Evolutionary conservation across 2,888 invertebrate species (phyloP), one percentile per base, ranked within the genome.

Genomic region (Euphydryas editha): DNA sequence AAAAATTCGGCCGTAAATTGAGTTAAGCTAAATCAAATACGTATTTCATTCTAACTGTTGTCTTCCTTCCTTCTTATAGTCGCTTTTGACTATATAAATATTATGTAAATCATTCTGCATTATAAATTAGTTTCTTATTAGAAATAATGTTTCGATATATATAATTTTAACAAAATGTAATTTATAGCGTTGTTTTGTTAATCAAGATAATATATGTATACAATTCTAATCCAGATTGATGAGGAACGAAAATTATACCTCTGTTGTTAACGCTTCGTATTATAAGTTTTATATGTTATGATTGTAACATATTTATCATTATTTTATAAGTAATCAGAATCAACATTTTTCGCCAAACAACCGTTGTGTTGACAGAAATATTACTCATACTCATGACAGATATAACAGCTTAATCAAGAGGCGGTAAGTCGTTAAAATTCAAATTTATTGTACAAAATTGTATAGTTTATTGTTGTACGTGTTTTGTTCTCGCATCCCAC

Each of bases 391-490:
- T 24, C 36, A 70, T 76, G 78, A 78, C 76, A 74, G 73, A 71
- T 69, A 76, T 73, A 76, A 81, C 76, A 78, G 78, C 82, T 82
- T 83, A 81, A 86, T 84, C 82, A 83, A 84, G 77, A 80, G 75
- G 79, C 80, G 79, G 76, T 76, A 78, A 80, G 76, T 77, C 80
- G 82, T 82, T 81, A 81, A 82, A 81, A 74, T 77, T 75, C 66
- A 75, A 82, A 88, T 83, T 84, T 87, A 87, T 87, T 79, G 74
- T 78, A 76, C 74, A 76, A 84, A 87, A 87, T 68, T 78, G 75
- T 78, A 79, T 79, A 78, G 76, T 87, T 87, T 86, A 87, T 87
- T 84, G 83, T 83, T 81, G 78, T 76, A 72, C 74, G 84, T 77
- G 79, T 82, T 83, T 81, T 81, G 85, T 87, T 87, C 82, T 81